Base-by-base conservation (phyloP, 2,888 invertebrate genomes). In the Scaptomyza cyrtandrae region DNA sequence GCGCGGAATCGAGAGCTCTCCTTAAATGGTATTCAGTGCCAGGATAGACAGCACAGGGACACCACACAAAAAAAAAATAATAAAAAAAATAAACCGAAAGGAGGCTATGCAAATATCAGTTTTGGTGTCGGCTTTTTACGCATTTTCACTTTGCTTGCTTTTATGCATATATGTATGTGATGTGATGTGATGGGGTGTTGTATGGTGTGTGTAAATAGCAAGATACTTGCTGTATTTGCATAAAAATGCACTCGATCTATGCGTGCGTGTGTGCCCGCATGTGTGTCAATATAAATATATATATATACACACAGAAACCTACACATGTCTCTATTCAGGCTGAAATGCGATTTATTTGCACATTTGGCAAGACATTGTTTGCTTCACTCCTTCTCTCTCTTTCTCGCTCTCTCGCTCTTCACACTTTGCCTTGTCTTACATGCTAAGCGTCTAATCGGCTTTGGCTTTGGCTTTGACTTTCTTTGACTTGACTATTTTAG, bases 211-310 rank as follows among this genome's bases (percentile, higher is more conserved):
- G 52, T 13, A 52, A 52, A 52, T 52, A n/a, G 24, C 10, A 10
- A 52, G 39, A 52, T 67, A 48, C 57, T 50, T 50, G 14, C 33
- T 27, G 41, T 68, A 81, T 83, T 88, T 88, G 77, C 88, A 83
- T 83, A 88, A 83, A 83, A 88, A 83, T 83, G 88, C 88, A 88
- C 83, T 83, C 80, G 84, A 88, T 83, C 84, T 83, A 13, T 33
- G 33, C 0, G 2, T 37, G 37, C n/a, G 39, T 39, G 39, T 14
- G 31, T 64, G 63, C 44, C 74, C 74, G 56, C 78, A 75, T 73
- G 45, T 75, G 60, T 78, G 75, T 78, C 75, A 78, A 75, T 78
- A 74, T 74, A 75, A 60, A 48, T 74, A 68, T 78, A 48, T 71
- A 59, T 66, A 59, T 72, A 31, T 13, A 27, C 27, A 53, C 37